A percentile compares a stretch with the other conserved stretches of the same genome.
Conservation (phyloP, 2,797 vertebrate genomes). For the Pogonophryne albipinna region DNA sequence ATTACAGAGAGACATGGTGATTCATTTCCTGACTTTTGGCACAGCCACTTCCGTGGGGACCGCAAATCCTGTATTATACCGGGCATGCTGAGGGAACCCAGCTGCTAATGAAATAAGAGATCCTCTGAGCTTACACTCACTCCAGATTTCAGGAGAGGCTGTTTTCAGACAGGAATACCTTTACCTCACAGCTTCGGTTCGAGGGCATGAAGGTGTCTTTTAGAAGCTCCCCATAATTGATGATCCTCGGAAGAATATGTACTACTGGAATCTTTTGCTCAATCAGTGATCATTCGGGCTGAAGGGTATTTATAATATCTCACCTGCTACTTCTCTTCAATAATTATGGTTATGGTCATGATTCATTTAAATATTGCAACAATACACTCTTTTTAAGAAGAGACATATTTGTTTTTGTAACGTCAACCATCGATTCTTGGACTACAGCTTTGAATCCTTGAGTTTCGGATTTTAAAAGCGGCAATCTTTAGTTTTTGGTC, state of each 20-base stretch:
- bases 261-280: neutral
- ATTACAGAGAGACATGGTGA: slow-evolving; percentile 63
- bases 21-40: slow-evolving; percentile 76
- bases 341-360: too few species aligned
- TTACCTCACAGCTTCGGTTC: slow-evolving; percentile 6
- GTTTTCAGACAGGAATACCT: slow-evolving; percentile 32
- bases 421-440: too few species aligned
- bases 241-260: neutral
- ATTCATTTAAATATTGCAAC: too few species aligned
- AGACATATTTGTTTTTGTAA: too few species aligned
- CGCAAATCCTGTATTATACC: slow-evolving; percentile 68
- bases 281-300: neutral
- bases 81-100: slow-evolving; percentile 56
- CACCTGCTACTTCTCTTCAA: neutral
- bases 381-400: too few species aligned
- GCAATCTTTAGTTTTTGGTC: too few species aligned
- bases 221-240: neutral
- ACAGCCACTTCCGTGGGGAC: slow-evolving; percentile 52
- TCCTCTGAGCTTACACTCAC: slow-evolving; percentile 49
- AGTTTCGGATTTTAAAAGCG: too few species aligned
- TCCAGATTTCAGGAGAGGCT: slow-evolving; percentile 37
- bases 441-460: too few species aligned
- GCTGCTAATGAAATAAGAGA: slow-evolving; percentile 76
- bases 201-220: slow-evolving; percentile 14
- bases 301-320: neutral